Evolutionary conservation across 30 jellyfish, hydroid and myxozoan genomes (phyloP).

Genomic region (Hydra vulgaris): DNA sequence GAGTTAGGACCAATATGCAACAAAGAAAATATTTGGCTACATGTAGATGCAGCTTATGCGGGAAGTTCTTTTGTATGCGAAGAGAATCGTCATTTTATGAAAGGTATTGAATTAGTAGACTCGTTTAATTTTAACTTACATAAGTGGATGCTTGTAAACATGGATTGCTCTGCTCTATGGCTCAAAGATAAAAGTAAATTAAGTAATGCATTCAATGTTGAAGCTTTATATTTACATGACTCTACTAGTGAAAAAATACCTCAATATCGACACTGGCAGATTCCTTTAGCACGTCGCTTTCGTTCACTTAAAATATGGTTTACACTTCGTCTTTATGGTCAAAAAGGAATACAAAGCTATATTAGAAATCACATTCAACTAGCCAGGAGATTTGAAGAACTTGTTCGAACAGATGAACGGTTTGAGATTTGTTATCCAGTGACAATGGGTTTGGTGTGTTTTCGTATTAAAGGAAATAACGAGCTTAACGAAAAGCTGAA

Average conservation of each 20-base stretch:
- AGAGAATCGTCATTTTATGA: conserved; percentile 16
- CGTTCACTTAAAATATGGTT: conserved; percentile 32
- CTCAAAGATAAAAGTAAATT: neutral
- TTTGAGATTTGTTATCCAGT: neutral
- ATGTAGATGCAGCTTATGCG: conserved; percentile 43
- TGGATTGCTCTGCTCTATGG: conserved; percentile 13
- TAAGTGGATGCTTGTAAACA: neutral
- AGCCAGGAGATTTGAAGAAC: conserved; percentile 4
- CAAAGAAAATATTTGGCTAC: conserved; percentile 26
- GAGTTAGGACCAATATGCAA: no score
- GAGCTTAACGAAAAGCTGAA: neutral
- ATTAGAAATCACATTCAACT: neutral
- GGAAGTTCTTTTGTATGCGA: conserved; percentile 20
- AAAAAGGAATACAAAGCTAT: conserved; percentile 15
- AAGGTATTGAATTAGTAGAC: conserved; percentile 35
- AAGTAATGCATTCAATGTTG: neutral
- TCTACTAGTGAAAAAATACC: neutral
- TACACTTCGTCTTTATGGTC: conserved; percentile 19
- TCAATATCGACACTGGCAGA: conserved; percentile 27
- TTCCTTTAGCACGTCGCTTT: conserved; percentile 34
- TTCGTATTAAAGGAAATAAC: conserved; percentile 1
- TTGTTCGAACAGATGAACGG: conserved; percentile 14
- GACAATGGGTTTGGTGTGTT: neutral
- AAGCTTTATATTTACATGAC: neutral
- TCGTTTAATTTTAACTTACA: neutral